Percentiles rank a stretch among this genome's conserved stretches.
Conservation (phyloP, 2,888 invertebrate genomes). For the Trachelus tabidus region DNA sequence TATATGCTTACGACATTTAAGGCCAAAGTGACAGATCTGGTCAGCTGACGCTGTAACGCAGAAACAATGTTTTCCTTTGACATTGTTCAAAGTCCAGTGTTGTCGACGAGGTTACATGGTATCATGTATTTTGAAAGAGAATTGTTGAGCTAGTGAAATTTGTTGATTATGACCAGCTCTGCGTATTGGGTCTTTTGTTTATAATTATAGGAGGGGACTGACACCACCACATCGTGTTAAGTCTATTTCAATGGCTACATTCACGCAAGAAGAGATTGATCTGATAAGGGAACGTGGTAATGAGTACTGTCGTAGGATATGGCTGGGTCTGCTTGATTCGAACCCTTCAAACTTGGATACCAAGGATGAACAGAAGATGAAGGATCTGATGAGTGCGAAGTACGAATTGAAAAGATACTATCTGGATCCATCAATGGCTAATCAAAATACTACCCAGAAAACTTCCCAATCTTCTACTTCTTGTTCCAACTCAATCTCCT, state of each 20-base stretch:
- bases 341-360: constrained; percentile 68
- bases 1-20: neutral
- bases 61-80: neutral
- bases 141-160: neutral
- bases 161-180: neutral
- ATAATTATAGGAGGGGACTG: constrained; percentile 86
- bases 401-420: constrained; percentile 90
- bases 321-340: constrained; percentile 91
- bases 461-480: constrained; percentile 12
- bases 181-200: constrained; percentile 25
- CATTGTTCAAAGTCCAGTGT: neutral
- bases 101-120: neutral
- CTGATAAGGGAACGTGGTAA: constrained; percentile 91
- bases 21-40: neutral
- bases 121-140: neutral
- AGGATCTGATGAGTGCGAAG: constrained; percentile 93
- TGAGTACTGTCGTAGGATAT: constrained; percentile 91
- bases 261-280: constrained; percentile 94
- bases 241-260: constrained; percentile 98
- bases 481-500: constrained; percentile 21
- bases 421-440: constrained; percentile 56
- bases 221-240: constrained; percentile 98
- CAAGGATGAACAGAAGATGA: constrained; percentile 89
- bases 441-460: constrained; percentile 25
- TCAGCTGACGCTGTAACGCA: neutral